These are phyloP conservation scores for Phocoena phocoena DNA, from an alignment of 2,113 vertebrate genomes.

Conservation along the genomic window DNA sequence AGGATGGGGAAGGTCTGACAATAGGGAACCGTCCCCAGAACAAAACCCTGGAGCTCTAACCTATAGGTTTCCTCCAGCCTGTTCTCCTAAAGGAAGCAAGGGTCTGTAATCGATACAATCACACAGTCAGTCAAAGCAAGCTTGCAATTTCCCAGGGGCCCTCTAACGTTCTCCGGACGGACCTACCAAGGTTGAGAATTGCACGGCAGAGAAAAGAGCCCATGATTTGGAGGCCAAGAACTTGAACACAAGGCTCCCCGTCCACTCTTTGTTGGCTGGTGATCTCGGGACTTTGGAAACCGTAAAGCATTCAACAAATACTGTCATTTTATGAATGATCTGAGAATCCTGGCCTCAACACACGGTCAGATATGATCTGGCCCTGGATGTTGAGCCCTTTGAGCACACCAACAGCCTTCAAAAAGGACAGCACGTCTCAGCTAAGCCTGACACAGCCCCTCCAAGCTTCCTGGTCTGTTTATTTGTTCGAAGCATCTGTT, in stretches of 20 bases:
- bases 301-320: background rate
- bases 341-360: background rate
- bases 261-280: background rate
- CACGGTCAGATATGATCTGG: background rate
- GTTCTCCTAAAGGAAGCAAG: background rate
- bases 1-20: background rate
- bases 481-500: slow-evolving; percentile 67
- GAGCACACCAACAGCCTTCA: slow-evolving; percentile 25
- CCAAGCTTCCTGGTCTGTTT: slow-evolving; percentile 40
- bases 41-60: background rate
- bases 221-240: background rate
- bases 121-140: background rate
- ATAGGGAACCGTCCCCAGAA: background rate
- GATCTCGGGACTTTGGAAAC: background rate
- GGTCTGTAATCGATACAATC: background rate
- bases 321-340: background rate
- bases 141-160: background rate
- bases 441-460: slow-evolving; percentile 50
- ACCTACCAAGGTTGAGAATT: background rate
- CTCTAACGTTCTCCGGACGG: background rate
- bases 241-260: background rate
- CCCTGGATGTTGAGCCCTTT: background rate
- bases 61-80: background rate
- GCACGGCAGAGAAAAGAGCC: background rate
- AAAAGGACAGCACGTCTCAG: slow-evolving; percentile 46